Base-by-base conservation (phyloP, 23 tunicate species). In the Halocynthia aurantium region DNA sequence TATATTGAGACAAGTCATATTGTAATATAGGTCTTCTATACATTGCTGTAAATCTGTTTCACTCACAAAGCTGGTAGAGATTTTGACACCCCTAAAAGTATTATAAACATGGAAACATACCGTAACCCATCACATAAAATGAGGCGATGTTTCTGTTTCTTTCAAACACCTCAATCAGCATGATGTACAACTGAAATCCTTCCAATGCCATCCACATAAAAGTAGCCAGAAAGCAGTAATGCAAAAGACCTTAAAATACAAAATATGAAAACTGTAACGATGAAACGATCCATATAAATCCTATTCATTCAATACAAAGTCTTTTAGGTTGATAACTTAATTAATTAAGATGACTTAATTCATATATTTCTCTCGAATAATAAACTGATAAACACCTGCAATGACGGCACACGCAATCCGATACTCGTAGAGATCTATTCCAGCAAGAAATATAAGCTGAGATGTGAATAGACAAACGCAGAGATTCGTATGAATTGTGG, bases 201-300 rank as follows among this genome's bases (percentile, higher is more conserved):
- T 92, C 98, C 53, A 92, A 71, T 58, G 98, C 93, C 98, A 86
- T 79, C 98, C 98, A 92, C 81, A 86, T 75, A 65, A 92, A 92
- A 10, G 93, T 82, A 65, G 98, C 84, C 44, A 92, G 81, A 50
- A 92, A 82, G 55, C 62, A 71, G 61, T 83, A 86, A 74, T 92
- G 98, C 40, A 92, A 78, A 7, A 86, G 18, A 22, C 88, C 78
- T 74, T 53, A n/a, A 22, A 49, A 65, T 0, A 20, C 22, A 20
- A 65, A n/a, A 58, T 15, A 58, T 13, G 15, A 58, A 13, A 58
- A 58, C 17, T 58, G 63, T 58, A 58, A 13, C 4, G 15, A 58
- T 2, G 15, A n/a, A 58, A 58, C 17, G 4, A 58, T n/a, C 15
- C n/a, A 15, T 13, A 58, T n/a, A n/a, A n/a, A n/a, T n/a, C n/a